phyloP scores from a whole-genome alignment of 1,140 invertebrate genomes.

The Linepithema humile region DNA sequence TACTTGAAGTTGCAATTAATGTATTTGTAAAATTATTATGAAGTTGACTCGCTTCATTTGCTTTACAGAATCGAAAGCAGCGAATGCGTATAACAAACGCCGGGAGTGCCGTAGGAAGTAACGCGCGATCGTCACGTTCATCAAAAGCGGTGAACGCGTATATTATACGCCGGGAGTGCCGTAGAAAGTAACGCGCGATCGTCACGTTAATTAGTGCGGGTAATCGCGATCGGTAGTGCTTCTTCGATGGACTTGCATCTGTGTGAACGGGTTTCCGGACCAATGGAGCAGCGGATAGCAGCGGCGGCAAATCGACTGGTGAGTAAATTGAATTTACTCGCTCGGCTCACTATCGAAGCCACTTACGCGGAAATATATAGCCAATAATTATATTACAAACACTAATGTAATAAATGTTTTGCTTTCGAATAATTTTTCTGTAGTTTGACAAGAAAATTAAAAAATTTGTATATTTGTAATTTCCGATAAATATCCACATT shows the following conservation, averaged over 20 bases:
- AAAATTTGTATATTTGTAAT: too few relatives aligned
- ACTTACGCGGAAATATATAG: neutral
- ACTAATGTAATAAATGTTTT: neutral
- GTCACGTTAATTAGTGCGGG: neutral
- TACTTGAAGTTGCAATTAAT: too few relatives aligned
- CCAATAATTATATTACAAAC: neutral
- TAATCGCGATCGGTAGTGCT: neutral
- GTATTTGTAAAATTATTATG: too few relatives aligned
- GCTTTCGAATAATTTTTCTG: neutral
- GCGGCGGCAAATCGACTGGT: neutral
- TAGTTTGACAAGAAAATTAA: neutral
- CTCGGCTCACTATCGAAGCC: neutral
- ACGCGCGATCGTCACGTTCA: too few relatives aligned
- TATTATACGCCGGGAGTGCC: too few relatives aligned
- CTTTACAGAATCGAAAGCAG: neutral
- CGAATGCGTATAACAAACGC: neutral
- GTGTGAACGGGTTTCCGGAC: neutral
- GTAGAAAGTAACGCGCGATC: neutral
- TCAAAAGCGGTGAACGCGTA: too few relatives aligned
- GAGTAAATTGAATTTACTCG: neutral
- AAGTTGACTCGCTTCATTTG: neutral
- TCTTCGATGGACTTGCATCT: neutral
- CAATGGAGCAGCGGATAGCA: neutral
- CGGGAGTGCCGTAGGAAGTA: too few relatives aligned
- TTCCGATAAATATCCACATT: neutral